These are phyloP conservation scores for Halcyon senegalensis DNA, from an alignment of 2,113 vertebrate genomes.

Conservation along the genomic window DNA sequence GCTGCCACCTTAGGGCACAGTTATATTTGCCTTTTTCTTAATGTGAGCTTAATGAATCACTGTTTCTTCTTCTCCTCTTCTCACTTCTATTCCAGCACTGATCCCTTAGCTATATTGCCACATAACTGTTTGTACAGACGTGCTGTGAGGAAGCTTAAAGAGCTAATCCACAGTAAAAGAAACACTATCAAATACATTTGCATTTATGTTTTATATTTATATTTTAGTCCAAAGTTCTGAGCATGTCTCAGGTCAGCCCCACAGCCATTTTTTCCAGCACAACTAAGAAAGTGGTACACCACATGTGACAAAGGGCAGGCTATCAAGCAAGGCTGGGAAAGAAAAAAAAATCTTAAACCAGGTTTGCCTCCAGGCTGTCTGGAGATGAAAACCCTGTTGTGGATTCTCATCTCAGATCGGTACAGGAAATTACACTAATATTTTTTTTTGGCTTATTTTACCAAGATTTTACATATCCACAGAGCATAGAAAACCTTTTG, in stretches of 20 bases:
- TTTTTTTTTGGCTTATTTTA: background rate
- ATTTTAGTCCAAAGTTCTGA: background rate
- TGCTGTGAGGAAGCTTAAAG: background rate
- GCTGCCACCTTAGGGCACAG: background rate
- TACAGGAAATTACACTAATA: background rate
- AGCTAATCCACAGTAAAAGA: background rate
- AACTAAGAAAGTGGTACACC: background rate
- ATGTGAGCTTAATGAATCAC: background rate
- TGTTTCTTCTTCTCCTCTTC: background rate
- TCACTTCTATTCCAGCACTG: background rate
- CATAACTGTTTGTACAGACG: background rate
- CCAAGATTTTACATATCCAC: background rate
- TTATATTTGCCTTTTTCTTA: background rate
- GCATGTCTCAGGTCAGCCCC: background rate
- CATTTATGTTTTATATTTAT: background rate
- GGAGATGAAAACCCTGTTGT: background rate
- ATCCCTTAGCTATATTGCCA: background rate
- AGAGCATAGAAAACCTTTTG: background rate
- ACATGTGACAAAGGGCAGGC: background rate
- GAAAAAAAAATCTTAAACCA: background rate
- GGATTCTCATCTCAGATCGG: background rate
- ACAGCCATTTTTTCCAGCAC: background rate
- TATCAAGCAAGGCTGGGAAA: background rate
- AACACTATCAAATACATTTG: background rate
- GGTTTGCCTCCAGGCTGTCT: background rate